Evolutionary conservation across 2,113 vertebrate genomes (phyloP).

Genomic region (Melanostigma gelatinosum): DNA sequence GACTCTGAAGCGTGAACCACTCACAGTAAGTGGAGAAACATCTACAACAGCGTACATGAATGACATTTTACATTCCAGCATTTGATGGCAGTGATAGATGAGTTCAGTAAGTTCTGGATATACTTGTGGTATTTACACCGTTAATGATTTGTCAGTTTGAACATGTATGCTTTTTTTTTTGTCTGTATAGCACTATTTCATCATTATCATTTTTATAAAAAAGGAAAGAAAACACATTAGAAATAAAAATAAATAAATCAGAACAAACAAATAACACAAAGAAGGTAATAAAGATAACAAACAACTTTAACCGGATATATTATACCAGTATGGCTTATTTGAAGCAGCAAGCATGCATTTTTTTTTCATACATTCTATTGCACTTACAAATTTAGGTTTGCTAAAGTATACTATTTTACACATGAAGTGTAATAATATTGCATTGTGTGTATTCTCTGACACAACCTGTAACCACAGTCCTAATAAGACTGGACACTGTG

Average conservation of each 20-base stretch:
- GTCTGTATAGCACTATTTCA: not conserved
- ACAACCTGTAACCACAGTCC: not conserved
- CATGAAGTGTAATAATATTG: slow-evolving; percentile 18
- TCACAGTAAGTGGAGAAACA: not conserved
- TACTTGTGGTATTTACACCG: slow-evolving; percentile 44
- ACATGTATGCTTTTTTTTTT: not conserved
- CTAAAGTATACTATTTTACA: slow-evolving; percentile 22
- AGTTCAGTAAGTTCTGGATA: slow-evolving; percentile 35
- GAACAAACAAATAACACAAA: not conserved
- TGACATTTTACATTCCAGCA: not conserved
- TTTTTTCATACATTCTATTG: slow-evolving; percentile 1
- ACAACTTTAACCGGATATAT: not conserved
- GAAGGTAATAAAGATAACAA: slow-evolving; percentile 3
- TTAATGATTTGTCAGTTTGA: not conserved
- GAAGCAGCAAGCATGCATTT: slow-evolving; percentile 33
- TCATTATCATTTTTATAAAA: not conserved
- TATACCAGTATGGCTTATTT: slow-evolving; percentile 11
- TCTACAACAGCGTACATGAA: slow-evolving; percentile 12
- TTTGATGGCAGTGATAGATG: slow-evolving; percentile 4
- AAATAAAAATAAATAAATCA: slow-evolving; percentile 28
- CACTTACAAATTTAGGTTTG: not conserved
- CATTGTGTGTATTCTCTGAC: not conserved
- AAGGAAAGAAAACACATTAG: slow-evolving; percentile 20
- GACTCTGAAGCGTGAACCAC: slow-evolving; percentile 1
- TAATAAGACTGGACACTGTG: not conserved